A percentile compares a stretch with the other conserved stretches of the same genome.
Evolutionary conservation across 2,113 vertebrate genomes (phyloP).

Genomic region (Forbesichthys papilliferus): DNA sequence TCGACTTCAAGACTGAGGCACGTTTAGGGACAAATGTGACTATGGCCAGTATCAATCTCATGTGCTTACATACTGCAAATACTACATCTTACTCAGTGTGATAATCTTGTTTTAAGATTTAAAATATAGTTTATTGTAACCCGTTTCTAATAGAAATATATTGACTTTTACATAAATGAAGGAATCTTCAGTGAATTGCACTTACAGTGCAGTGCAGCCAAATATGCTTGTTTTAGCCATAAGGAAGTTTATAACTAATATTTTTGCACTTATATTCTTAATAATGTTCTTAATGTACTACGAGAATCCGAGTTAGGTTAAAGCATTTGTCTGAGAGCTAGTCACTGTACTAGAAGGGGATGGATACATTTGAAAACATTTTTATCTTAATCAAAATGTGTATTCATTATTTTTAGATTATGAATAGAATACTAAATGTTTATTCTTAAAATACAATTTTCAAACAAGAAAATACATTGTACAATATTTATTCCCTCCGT

Average conservation of each 20-base stretch:
- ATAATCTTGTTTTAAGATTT: too few relatives aligned
- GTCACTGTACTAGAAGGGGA: background rate
- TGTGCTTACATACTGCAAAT: slow-evolving; percentile 20
- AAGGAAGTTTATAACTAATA: too few relatives aligned
- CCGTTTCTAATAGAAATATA: too few relatives aligned
- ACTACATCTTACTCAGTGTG: slow-evolving; percentile 7
- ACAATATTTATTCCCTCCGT: too few relatives aligned
- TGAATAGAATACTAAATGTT: background rate
- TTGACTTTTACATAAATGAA: too few relatives aligned
- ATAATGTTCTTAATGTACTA: too few relatives aligned
- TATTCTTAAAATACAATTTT: background rate
- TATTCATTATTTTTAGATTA: background rate
- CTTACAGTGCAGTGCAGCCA: too few relatives aligned
- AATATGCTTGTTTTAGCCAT: too few relatives aligned
- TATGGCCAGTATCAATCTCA: background rate
- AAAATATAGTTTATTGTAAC: too few relatives aligned
- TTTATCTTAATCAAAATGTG: background rate
- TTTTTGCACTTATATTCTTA: too few relatives aligned
- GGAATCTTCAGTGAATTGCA: too few relatives aligned
- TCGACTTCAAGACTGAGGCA: slow-evolving; percentile 39
- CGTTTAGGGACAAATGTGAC: slow-evolving; percentile 24
- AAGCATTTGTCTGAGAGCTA: background rate
- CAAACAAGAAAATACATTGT: background rate
- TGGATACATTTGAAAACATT: background rate
- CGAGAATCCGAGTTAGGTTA: slow-evolving; percentile 1